Percentiles rank a stretch among this genome's conserved stretches.
Evolutionary conservation across 2,113 vertebrate species (phyloP).

Genomic region (Micronycteris hirsuta): DNA sequence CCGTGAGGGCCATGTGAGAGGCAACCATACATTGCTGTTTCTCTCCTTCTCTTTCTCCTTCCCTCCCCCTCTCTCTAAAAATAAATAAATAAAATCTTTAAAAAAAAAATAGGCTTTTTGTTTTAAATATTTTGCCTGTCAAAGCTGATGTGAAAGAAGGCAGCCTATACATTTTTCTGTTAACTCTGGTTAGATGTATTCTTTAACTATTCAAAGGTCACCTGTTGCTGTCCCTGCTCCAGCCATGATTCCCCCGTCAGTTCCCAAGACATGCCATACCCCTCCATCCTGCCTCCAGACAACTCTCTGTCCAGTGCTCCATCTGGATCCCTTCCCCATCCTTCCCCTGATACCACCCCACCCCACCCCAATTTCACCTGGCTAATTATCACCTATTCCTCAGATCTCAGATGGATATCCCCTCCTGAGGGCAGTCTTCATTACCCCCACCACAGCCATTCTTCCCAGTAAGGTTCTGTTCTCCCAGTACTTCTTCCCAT

Average conservation of each 20-base stretch:
- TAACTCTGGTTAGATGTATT: background rate
- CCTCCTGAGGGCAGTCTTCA: background rate
- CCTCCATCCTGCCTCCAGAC: background rate
- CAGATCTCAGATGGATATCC: background rate
- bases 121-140: background rate
- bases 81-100: too few relatives aligned
- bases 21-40: too few relatives aligned
- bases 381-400: background rate
- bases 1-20: too few relatives aligned
- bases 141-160: background rate
- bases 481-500: background rate
- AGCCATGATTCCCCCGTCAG: background rate
- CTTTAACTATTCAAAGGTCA: background rate
- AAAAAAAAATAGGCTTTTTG: conserved; percentile 3
- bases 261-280: background rate
- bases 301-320: background rate
- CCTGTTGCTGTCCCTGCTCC: background rate
- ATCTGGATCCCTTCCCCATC: background rate
- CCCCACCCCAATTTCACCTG: background rate
- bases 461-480: background rate
- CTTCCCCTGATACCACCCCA: background rate
- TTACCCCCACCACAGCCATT: background rate
- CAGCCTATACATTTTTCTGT: background rate
- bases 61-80: too few relatives aligned
- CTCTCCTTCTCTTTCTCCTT: too few relatives aligned